Conservation (phyloP, 2,888 invertebrate species). For the Tineola bisselliella region DNA sequence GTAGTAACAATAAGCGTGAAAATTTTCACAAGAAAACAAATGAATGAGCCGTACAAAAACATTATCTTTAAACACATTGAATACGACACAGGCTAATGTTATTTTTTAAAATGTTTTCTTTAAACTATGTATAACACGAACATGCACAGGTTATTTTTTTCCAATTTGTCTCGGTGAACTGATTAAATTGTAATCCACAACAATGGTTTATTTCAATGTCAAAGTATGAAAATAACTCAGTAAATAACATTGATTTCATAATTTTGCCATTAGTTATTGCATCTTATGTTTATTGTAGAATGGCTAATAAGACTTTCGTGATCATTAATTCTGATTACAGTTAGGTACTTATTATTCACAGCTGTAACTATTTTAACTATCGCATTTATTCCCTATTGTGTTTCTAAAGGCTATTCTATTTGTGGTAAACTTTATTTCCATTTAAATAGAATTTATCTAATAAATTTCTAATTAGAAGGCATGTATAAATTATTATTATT, state of each 20-base stretch:
- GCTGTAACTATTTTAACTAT: too few relatives aligned
- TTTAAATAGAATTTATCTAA: too few relatives aligned
- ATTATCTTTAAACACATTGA: slow-evolving; percentile 1
- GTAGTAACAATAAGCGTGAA: neutral
- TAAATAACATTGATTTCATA: neutral
- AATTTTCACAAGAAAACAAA: neutral
- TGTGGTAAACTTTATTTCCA: too few relatives aligned
- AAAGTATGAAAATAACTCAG: neutral
- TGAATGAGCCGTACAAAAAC: neutral
- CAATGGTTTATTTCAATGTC: slow-evolving; percentile 1
- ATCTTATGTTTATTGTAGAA: neutral
- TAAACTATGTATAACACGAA: neutral
- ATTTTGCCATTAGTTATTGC: neutral
- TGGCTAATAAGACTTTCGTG: neutral
- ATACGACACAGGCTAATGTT: neutral
- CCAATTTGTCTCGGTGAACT: neutral
- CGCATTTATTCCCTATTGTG: too few relatives aligned
- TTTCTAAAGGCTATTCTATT: too few relatives aligned
- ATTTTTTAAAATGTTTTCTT: neutral
- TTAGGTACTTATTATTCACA: neutral
- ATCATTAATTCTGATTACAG: neutral
- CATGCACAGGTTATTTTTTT: neutral
- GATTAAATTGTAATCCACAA: neutral
- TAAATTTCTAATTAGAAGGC: too few relatives aligned
- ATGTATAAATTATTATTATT: too few relatives aligned